These are phyloP conservation scores for Euzetes globulus DNA, from an alignment of 2,888 invertebrate genomes.

Conservation along the genomic window DNA sequence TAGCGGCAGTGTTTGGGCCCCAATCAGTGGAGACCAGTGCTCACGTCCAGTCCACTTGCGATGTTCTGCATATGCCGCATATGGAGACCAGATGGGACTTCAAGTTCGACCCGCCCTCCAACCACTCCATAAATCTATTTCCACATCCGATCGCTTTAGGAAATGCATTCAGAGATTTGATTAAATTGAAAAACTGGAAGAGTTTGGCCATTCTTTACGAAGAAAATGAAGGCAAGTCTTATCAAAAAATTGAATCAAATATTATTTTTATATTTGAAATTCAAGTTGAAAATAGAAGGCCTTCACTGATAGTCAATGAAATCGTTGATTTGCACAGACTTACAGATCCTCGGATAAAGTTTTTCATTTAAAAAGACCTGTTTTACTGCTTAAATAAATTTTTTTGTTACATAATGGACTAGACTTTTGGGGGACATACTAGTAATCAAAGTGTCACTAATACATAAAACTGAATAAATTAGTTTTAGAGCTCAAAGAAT, in stretches of 20 bases:
- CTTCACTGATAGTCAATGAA: background rate
- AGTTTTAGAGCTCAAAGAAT: too few species aligned
- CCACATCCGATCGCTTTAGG: slow-evolving; percentile 47
- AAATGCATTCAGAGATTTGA: slow-evolving; percentile 46
- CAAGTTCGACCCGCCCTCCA: slow-evolving; percentile 38
- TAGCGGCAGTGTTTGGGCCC: slow-evolving; percentile 48
- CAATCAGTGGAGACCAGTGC: slow-evolving; percentile 46
- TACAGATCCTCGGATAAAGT: background rate
- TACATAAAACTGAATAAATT: too few species aligned
- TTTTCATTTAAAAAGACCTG: background rate
- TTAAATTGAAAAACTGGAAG: slow-evolving; percentile 48
- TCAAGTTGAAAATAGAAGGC: background rate
- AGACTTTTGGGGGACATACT: background rate
- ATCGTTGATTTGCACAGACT: background rate
- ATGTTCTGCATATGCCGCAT: slow-evolving; percentile 49
- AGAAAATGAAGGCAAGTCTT: slow-evolving; percentile 46
- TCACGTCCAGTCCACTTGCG: slow-evolving; percentile 50
- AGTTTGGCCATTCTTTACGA: slow-evolving; percentile 49
- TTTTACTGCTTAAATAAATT: background rate
- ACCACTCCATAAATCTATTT: slow-evolving; percentile 47
- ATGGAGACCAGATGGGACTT: slow-evolving; percentile 45
- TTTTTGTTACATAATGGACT: background rate
- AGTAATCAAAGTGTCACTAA: too few species aligned
- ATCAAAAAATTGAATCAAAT: too few species aligned
- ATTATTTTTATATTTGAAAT: background rate